Evolutionary conservation across 1,140 invertebrate species (phyloP).

Genomic region (Ruditapes philippinarum): DNA sequence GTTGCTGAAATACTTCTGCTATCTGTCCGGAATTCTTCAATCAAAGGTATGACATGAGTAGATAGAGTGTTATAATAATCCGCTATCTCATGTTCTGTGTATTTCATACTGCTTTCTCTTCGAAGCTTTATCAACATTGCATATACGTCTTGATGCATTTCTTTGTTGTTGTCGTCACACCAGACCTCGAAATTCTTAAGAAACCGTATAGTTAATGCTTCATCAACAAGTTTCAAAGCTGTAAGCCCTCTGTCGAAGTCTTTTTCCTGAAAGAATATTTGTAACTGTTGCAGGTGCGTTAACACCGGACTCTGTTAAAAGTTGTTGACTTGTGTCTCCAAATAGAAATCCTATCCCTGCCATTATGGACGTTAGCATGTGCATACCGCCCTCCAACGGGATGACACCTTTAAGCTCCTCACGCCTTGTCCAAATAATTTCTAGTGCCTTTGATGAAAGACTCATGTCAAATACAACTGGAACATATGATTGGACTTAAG

Average conservation of each 20-base stretch:
- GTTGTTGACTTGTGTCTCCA: conserved; percentile 14
- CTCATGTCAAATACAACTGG: conserved; percentile 45
- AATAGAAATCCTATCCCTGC: conserved; percentile 3
- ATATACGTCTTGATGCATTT: neutral
- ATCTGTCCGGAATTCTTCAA: neutral
- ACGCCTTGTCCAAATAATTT: conserved; percentile 26
- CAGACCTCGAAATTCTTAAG: neutral
- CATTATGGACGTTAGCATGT: conserved; percentile 33
- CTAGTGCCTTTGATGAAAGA: conserved; percentile 19
- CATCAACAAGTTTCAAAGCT: conserved; percentile 37
- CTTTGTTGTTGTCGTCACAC: neutral
- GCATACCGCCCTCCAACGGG: conserved; percentile 48
- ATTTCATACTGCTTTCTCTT: neutral
- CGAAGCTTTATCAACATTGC: neutral
- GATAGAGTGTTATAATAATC: neutral
- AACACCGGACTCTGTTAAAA: neutral
- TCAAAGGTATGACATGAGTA: neutral
- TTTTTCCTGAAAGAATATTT: conserved; percentile 24
- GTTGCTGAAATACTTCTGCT: neutral
- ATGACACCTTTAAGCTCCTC: conserved; percentile 15
- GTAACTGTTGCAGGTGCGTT: neutral
- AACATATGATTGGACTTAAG: neutral
- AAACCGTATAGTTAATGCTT: neutral
- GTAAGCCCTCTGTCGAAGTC: conserved; percentile 38
- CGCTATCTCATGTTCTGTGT: neutral